Evolutionary conservation across 2,888 invertebrate species (phyloP), one percentile per base, ranked within the genome.

Genomic region (Apotomis turbidana): DNA sequence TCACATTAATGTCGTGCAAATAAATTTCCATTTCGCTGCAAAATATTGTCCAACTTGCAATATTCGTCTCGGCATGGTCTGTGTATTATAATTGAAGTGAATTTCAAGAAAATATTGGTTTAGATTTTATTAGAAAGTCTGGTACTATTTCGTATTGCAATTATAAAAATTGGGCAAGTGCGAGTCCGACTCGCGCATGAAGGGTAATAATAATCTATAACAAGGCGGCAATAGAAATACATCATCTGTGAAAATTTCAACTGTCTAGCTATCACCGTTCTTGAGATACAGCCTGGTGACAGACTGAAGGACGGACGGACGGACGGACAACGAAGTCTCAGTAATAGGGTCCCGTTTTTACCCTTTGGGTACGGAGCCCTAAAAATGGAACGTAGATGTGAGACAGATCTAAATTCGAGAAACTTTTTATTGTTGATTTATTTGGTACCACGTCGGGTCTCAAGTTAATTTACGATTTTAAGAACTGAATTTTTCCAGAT

Each of bases 11-110:
- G 66, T 54, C 44, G 54, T 38, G 54, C 15, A 71, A 54, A 60
- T 71, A 66, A 54, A 55, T 70, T 62, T 61, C 36, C 52, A 64
- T 70, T 70, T 59, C 64, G 59, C 5, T 52, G 15, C 36, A 36
- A 61, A 55, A 54, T 70, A 52, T 63, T 52, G 52, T 64, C 51
- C 58, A 41, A 27, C 27, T 46, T 41, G 58, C 51, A 64, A 52
- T 59, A 64, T 51, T 67, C 49, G 41, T 52, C 15, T n/a, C 12
- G 58, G 27, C 8, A 52, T 61, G 41, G 12, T 13, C 38, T 15
- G 13, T 52, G 9, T 60, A 60, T 15, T 63, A 52, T 36, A 63
- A 55, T 64, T 55, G 10, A 44, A 64, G 55, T 55, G 15, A 27
- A 44, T 55, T 64, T 12, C 52, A 52, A 44, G 55, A 15, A 44